phyloP scores from a whole-genome alignment of 2,797 vertebrate species.

The Benthosema pterotum region DNA sequence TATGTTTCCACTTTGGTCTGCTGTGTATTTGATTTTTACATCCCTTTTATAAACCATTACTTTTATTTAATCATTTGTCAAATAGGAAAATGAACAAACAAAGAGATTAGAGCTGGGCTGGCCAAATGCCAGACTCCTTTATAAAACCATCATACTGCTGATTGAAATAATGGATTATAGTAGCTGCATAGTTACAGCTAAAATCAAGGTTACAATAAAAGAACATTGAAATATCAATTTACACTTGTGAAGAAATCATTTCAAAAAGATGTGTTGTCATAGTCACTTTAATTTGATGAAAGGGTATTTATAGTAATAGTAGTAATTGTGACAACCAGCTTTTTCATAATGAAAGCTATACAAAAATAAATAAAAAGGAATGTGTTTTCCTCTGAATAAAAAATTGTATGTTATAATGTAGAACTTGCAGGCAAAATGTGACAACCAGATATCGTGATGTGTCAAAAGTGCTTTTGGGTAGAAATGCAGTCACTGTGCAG shows the following conservation, averaged over 20 bases:
- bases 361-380: neutral
- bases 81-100: neutral
- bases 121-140: no score
- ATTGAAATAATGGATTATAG: no score
- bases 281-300: no score
- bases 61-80: neutral
- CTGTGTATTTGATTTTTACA: no score
- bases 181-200: neutral
- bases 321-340: neutral
- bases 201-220: neutral
- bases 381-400: neutral
- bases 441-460: no score
- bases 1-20: no score
- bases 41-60: no score
- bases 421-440: conserved; percentile 9
- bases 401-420: neutral
- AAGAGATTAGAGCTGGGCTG: neutral
- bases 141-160: no score
- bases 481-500: no score
- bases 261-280: no score
- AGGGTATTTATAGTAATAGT: neutral
- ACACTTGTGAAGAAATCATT: no score
- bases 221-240: neutral
- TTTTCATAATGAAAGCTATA: neutral
- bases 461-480: no score